Base-by-base conservation (phyloP, 2,797 vertebrate species). In the Lagodon rhomboides region DNA sequence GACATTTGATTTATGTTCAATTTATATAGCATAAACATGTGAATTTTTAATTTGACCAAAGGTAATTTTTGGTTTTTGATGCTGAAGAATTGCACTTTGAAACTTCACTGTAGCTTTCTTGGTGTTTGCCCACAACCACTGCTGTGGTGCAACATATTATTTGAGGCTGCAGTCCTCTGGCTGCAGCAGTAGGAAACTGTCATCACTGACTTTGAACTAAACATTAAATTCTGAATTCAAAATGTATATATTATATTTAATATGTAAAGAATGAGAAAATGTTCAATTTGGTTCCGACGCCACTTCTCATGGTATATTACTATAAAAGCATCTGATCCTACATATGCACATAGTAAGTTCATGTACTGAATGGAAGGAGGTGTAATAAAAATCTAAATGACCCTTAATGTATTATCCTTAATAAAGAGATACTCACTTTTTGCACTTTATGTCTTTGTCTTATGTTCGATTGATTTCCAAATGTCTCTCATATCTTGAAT, bases 351-450 rank as follows among this genome's bases (percentile, higher is more conserved):
- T 7, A 46, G 20, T 64, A 22, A 83, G 74, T 67, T 30, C 12
- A 66, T 66, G 46, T 50, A 22, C 44, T 77, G 50, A 60, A 44
- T 56, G 10, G 16, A 64, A 6, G 6, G 18, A 65, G 38, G 17
- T 65, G 55, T 30, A 70, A 56, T 69, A 5, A 47, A 60, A 17
- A 50, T n/a, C n/a, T 10, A 76, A 64, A 12, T 53, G 6, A 46
- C 87, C 70, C 22, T 15, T 63, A 50, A 51, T 85, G 82, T 84
- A 73, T 63, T 79, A 71, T 77, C 62, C 54, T 64, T 49, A 85
- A 88, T 89, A 82, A 88, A 89, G 30, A 75, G 15, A 69, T 54
- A 59, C 53, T 79, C 69, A 62, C 53, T 82, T 77, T 90, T 89
- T 90, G 85, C 88, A 91, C 83, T 89, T 83, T 56, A 80, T 59